A percentile compares a stretch with the other conserved stretches of the same genome.
Conservation (phyloP, 2,888 invertebrate genomes). For the Perizoma affinitatum region DNA sequence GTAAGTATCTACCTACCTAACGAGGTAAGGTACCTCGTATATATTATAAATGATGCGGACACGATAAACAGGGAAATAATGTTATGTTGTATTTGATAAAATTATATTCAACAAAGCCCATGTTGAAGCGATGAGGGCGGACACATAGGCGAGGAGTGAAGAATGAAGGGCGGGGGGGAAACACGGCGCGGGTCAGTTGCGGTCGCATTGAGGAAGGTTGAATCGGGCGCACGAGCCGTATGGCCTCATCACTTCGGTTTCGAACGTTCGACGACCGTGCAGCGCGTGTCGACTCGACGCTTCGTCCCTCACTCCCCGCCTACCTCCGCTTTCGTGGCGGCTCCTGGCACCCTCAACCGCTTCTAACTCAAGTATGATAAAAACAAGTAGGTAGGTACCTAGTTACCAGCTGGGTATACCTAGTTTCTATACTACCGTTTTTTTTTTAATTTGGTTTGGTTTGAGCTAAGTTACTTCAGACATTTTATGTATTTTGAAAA, state of each 20-base stretch:
- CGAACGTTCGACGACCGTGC: slow-evolving; percentile 81
- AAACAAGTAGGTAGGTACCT: neutral
- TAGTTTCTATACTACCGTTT: no score
- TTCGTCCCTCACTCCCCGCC: slow-evolving; percentile 60
- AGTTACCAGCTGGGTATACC: neutral
- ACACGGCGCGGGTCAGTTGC: slow-evolving; percentile 76
- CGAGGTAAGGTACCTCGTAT: neutral
- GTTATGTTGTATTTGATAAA: slow-evolving; percentile 3
- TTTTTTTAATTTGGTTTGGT: no score
- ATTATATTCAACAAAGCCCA: slow-evolving; percentile 35
- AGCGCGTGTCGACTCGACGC: slow-evolving; percentile 82
- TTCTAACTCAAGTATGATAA: neutral
- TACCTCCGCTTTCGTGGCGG: slow-evolving; percentile 45
- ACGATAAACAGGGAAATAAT: neutral
- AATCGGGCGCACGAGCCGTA: slow-evolving; percentile 80
- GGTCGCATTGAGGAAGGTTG: slow-evolving; percentile 84
- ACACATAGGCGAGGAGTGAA: slow-evolving; percentile 34
- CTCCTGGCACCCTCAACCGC: slow-evolving; percentile 49
- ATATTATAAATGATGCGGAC: neutral
- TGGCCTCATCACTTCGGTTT: slow-evolving; percentile 74
- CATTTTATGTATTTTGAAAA: no score
- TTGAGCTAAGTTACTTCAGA: no score
- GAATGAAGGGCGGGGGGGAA: slow-evolving; percentile 33
- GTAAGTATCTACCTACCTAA: no score
- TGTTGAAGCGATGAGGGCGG: slow-evolving; percentile 38